A percentile compares a stretch with the other conserved stretches of the same genome.
Conservation (phyloP, 2,113 vertebrate species). For the Nothoprocta perdicaria region DNA sequence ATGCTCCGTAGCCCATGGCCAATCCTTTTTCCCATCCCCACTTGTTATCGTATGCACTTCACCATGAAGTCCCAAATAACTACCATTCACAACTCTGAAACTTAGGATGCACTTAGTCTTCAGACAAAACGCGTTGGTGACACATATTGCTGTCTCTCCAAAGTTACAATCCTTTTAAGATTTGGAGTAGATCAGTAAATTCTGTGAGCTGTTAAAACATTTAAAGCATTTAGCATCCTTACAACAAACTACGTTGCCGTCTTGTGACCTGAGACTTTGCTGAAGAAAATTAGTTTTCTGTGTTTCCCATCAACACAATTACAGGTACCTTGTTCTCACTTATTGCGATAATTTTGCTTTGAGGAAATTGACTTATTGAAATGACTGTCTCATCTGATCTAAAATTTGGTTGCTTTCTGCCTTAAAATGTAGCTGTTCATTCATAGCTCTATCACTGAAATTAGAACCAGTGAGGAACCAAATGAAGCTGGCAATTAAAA, state of each 20-base stretch:
- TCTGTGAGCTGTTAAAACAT: not conserved
- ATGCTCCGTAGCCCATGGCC: not conserved
- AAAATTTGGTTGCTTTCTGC: not conserved
- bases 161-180: not conserved
- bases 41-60: not conserved
- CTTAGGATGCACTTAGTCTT: not conserved
- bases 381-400: fast-evolving
- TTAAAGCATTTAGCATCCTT: not conserved
- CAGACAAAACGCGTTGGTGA: not conserved
- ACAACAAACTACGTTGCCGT: not conserved
- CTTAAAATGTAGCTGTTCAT: not conserved
- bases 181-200: not conserved
- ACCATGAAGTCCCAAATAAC: not conserved
- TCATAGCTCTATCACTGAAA: not conserved
- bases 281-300: conserved; percentile 7
- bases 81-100: not conserved
- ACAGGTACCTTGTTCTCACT: not conserved
- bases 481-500: not conserved
- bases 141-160: not conserved
- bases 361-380: conserved; percentile 35
- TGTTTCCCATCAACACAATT: not conserved
- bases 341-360: conserved; percentile 1
- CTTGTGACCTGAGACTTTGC: not conserved
- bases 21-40: not conserved
- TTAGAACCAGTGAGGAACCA: not conserved